Base-by-base conservation (phyloP, 2,888 invertebrate species). In the Drosophila anomalipes region DNA sequence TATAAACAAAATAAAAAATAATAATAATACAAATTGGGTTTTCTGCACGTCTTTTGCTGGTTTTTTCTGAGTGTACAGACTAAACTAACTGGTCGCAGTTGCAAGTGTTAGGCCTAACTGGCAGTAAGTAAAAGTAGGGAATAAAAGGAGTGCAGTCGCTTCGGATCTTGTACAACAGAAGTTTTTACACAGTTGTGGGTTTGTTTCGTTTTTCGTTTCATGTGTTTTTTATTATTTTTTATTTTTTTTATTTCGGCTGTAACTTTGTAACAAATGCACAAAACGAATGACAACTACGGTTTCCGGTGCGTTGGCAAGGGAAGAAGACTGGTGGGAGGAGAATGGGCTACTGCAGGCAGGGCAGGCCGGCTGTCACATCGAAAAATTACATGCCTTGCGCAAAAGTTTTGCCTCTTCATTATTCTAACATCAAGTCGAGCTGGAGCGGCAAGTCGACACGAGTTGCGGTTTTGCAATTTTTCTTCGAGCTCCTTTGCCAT, bases 391-490 rank as follows among this genome's bases (percentile, higher is more conserved):
- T 86, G 92, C 91, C 91, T 91, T 91, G 82, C 84, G 83, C 82
- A 91, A 92, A 91, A 91, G 90, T 91, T 92, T 92, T 89, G 90
- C 86, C 89, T 89, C 92, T 91, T 91, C 89, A 92, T 92, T 91
- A 92, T 92, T 91, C 89, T 83, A 88, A 91, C 91, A 91, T 89
- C 91, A 91, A 89, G 83, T 86, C 82, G 82, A 83, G 80, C 82
- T 67, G 77, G 79, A 79, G 70, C 77, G 59, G 81, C 80, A 82
- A 82, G 83, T 83, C 86, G 88, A 86, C 86, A 86, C 89, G 91
- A 91, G 90, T 89, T 88, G 87, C 89, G 87, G 87, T 85, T 85
- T 88, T 91, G 88, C 90, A 77, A 88, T 88, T 91, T 88, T 91
- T 88, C 87, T 89, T 83, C 61, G 63, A 68, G 59, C 78, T 79